Conservation (phyloP, 2,797 vertebrate genomes). For the Sebastes reedi region DNA sequence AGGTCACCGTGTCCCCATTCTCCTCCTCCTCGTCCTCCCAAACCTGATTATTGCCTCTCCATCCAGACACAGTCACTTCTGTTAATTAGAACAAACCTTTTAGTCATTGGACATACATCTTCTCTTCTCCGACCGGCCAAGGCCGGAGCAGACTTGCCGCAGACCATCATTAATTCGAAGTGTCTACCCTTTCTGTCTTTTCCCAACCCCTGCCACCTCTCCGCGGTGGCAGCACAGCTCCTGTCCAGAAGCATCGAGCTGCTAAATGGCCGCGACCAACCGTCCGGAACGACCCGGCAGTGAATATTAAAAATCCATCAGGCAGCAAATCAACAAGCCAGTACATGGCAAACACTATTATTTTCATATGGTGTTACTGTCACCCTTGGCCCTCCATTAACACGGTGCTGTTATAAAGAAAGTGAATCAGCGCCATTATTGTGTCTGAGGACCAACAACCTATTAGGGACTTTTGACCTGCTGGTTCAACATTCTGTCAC, state of each 20-base stretch:
- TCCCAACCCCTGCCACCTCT: slow-evolving; percentile 34
- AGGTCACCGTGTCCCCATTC: slow-evolving; percentile 65
- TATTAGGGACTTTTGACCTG: slow-evolving; percentile 76
- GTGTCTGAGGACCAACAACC: slow-evolving; percentile 63
- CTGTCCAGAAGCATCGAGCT: slow-evolving; percentile 50
- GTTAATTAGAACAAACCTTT: slow-evolving; percentile 81
- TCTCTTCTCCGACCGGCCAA: slow-evolving; percentile 42
- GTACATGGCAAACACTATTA: slow-evolving; percentile 70
- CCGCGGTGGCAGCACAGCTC: slow-evolving; percentile 37
- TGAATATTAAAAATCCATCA: slow-evolving; percentile 81
- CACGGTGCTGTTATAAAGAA: slow-evolving; percentile 60
- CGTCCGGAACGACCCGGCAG: slow-evolving; percentile 61
- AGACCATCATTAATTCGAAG: slow-evolving; percentile 70
- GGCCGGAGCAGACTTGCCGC: slow-evolving; percentile 34
- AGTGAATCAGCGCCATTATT: slow-evolving; percentile 64
- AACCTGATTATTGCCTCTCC: slow-evolving; percentile 77
- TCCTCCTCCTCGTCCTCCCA: slow-evolving; percentile 65
- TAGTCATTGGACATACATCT: slow-evolving; percentile 62
- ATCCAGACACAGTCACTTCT: slow-evolving; percentile 67
- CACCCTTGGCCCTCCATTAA: slow-evolving; percentile 74
- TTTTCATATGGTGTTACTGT: slow-evolving; percentile 75
- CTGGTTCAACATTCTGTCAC: slow-evolving; percentile 67
- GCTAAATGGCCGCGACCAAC: slow-evolving; percentile 62
- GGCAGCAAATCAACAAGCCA: slow-evolving; percentile 70
- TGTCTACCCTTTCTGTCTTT: slow-evolving; percentile 46